A percentile compares a stretch with the other conserved stretches of the same genome.
phyloP scores from a whole-genome alignment of 1,140 invertebrate genomes.

The Cherax destructor region DNA sequence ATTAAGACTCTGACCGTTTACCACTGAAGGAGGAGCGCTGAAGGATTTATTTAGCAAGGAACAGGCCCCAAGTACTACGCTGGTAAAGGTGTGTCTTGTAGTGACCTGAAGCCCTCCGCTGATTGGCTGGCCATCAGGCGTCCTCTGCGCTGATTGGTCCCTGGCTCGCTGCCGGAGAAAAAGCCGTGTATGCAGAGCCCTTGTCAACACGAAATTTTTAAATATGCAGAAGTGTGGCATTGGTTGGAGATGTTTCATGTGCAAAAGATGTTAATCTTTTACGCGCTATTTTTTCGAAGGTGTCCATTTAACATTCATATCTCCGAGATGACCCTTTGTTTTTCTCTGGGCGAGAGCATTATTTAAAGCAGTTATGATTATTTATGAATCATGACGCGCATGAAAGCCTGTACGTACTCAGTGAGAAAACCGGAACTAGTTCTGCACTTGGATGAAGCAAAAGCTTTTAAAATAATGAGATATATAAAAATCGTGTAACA shows the following conservation, averaged over 20 bases:
- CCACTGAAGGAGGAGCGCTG: conserved; percentile 33
- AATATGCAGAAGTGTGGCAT: conserved; percentile 60
- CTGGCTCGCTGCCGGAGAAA: conserved; percentile 30
- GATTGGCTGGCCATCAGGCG: conserved; percentile 43
- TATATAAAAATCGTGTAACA: not conserved
- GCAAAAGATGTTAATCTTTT: conserved; percentile 41
- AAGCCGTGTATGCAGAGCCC: conserved; percentile 52
- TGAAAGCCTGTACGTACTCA: conserved; percentile 14
- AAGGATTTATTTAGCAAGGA: conserved; percentile 49
- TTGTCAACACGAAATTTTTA: conserved; percentile 49
- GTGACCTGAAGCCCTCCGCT: conserved; percentile 50
- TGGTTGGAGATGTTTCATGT: conserved; percentile 57
- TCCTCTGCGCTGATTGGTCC: conserved; percentile 32
- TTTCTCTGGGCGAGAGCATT: conserved; percentile 9
- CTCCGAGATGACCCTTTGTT: conserved; percentile 44
- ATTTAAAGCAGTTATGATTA: conserved; percentile 36
- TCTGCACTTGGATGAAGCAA: not conserved
- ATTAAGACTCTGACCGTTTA: conserved; percentile 11
- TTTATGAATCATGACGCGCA: conserved; percentile 2
- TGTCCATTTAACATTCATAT: conserved; percentile 37
- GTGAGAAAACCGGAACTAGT: not conserved
- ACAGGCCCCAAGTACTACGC: conserved; percentile 24
- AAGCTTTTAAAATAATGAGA: not conserved
- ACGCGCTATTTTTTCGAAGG: conserved; percentile 28
- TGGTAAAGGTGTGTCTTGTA: conserved; percentile 25